A percentile compares a stretch with the other conserved stretches of the same genome.
Conservation (phyloP, 2,797 vertebrate genomes). For the Aphelocoma californica region DNA sequence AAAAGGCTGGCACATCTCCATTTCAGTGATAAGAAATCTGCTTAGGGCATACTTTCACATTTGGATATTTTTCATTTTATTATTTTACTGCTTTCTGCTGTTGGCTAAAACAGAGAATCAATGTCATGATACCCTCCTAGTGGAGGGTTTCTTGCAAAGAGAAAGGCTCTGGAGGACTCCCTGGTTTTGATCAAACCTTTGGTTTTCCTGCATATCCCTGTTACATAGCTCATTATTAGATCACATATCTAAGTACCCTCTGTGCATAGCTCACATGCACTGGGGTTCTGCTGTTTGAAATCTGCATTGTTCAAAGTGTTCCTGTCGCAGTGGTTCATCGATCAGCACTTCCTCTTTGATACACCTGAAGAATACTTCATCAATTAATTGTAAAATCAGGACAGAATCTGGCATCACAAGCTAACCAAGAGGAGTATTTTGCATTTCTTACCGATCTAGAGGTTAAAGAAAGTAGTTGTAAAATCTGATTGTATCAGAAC, state of each 20-base stretch:
- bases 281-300: neutral
- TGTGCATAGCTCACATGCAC: neutral
- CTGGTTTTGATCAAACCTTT: neutral
- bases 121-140: neutral
- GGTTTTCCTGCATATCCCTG: neutral
- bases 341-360: neutral
- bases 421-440: neutral
- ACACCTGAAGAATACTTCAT: neutral
- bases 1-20: neutral
- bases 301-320: neutral
- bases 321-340: neutral
- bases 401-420: neutral
- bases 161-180: neutral
- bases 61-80: neutral
- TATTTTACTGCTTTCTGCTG: neutral
- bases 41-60: neutral
- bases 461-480: neutral
- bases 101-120: neutral
- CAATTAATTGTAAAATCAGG: neutral
- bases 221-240: neutral
- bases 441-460: neutral
- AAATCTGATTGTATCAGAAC: neutral
- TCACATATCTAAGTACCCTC: neutral
- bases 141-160: neutral
- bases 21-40: constrained; percentile 5